These are phyloP conservation scores for Ictalurus punctatus DNA, from an alignment of 2,113 vertebrate genomes.

Conservation along the genomic window DNA sequence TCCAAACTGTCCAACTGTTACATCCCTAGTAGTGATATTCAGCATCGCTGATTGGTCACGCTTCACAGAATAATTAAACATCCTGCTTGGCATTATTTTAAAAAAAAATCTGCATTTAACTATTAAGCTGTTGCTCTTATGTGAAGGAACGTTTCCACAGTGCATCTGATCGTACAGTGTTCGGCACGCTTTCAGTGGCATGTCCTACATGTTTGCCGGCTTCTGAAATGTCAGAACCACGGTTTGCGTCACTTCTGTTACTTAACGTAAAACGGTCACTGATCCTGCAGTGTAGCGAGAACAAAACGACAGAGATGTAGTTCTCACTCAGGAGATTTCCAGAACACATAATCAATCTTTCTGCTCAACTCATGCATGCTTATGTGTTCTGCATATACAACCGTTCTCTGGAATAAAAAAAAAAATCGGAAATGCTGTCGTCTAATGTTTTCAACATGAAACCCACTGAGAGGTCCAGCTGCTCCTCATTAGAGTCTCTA, in stretches of 20 bases:
- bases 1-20: neutral
- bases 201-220: neutral
- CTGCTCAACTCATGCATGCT: neutral
- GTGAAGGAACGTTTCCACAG: neutral
- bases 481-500: constrained; percentile 68
- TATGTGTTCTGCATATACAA: constrained; percentile 60
- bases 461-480: constrained; percentile 62
- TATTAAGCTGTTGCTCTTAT: neutral
- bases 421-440: constrained; percentile 60
- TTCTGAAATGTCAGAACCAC: neutral
- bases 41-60: neutral
- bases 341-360: neutral
- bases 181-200: neutral
- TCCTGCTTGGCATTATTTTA: neutral
- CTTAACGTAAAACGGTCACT: neutral
- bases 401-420: constrained; percentile 65
- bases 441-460: constrained; percentile 63
- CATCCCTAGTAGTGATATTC: neutral
- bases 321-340: neutral
- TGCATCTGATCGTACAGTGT: neutral
- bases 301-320: neutral
- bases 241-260: neutral
- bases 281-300: neutral
- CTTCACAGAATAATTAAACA: neutral
- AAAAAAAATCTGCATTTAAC: neutral